These are phyloP conservation scores for Drosophila melanosoma DNA, from an alignment of 2,888 invertebrate species.

Conservation along the genomic window DNA sequence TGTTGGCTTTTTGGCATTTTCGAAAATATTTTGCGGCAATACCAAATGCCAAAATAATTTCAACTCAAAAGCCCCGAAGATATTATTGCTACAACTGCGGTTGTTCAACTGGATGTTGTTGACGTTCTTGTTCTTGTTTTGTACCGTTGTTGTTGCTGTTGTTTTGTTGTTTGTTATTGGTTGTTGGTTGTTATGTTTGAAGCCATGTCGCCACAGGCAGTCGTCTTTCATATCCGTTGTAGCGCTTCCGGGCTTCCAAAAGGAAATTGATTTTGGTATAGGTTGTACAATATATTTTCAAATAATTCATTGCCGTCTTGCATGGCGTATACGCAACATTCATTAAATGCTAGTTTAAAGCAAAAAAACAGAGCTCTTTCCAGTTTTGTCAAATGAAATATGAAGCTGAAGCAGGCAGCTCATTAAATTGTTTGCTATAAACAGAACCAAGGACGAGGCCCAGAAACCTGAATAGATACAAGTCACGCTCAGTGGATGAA, in stretches of 20 bases:
- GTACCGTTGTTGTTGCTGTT: constrained; percentile 1
- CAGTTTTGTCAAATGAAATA: constrained; percentile 46
- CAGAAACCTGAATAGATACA: constrained; percentile 66
- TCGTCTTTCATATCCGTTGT: constrained; percentile 74
- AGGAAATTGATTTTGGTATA: constrained; percentile 67
- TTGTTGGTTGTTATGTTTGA: constrained; percentile 20
- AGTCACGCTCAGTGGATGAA: constrained; percentile 4
- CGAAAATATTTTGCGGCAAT: constrained; percentile 48
- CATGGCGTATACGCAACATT: constrained; percentile 57
- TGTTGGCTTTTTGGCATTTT: constrained; percentile 61
- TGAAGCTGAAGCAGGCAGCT: constrained; percentile 41
- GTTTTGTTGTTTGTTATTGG: constrained; percentile 6
- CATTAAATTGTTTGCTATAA: constrained; percentile 56
- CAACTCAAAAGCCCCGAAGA: constrained; percentile 42
- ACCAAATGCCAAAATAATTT: constrained; percentile 61
- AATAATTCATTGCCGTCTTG: constrained; percentile 1
- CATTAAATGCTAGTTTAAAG: constrained; percentile 70
- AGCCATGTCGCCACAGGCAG: constrained; percentile 53
- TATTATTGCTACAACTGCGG: constrained; percentile 37
- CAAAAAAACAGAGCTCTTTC: constrained; percentile 9
- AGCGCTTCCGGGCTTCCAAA: constrained; percentile 54
- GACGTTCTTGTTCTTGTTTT: constrained; percentile 28
- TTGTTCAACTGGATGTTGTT: constrained; percentile 35
- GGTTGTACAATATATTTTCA: constrained; percentile 5
- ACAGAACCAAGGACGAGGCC: constrained; percentile 66